These are phyloP conservation scores for Ichneumoninae sp. DNA, from an alignment of 2,888 invertebrate genomes.

Conservation along the genomic window DNA sequence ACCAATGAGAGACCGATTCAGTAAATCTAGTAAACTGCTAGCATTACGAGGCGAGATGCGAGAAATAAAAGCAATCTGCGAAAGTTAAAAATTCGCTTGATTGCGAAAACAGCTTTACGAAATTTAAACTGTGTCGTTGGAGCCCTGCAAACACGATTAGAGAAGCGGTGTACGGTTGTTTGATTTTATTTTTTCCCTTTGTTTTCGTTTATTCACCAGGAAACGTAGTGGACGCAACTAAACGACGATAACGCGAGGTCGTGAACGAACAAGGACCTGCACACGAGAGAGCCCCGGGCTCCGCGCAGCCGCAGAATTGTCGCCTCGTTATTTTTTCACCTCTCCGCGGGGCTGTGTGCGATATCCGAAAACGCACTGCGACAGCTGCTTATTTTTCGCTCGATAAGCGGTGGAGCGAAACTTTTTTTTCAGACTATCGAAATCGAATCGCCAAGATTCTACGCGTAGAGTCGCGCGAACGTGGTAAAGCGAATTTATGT, in stretches of 20 bases:
- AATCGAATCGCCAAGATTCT: not conserved
- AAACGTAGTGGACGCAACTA: constrained; percentile 30
- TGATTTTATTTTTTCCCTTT: not conserved
- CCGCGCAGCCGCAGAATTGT: constrained; percentile 57
- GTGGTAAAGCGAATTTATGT: not conserved
- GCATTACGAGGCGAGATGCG: not conserved
- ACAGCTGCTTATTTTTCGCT: constrained; percentile 2
- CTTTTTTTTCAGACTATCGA: not conserved
- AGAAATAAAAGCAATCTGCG: not conserved
- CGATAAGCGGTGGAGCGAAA: not conserved
- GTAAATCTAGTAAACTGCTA: not conserved
- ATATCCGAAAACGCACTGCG: constrained; percentile 42
- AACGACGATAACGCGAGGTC: constrained; percentile 57
- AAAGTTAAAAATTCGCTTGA: not conserved
- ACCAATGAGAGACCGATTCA: not conserved
- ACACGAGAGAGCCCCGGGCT: constrained; percentile 24
- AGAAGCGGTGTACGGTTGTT: not conserved
- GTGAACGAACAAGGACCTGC: constrained; percentile 59
- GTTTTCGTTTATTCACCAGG: constrained; percentile 10
- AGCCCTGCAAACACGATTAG: not conserved
- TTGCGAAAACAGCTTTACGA: not conserved
- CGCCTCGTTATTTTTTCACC: constrained; percentile 52
- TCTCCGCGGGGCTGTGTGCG: not conserved
- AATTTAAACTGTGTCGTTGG: not conserved
- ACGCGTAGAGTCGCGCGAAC: not conserved